Evolutionary conservation across 2,797 vertebrate genomes (phyloP), one percentile per base, ranked within the genome.

Genomic region (Sibirionetta formosa): DNA sequence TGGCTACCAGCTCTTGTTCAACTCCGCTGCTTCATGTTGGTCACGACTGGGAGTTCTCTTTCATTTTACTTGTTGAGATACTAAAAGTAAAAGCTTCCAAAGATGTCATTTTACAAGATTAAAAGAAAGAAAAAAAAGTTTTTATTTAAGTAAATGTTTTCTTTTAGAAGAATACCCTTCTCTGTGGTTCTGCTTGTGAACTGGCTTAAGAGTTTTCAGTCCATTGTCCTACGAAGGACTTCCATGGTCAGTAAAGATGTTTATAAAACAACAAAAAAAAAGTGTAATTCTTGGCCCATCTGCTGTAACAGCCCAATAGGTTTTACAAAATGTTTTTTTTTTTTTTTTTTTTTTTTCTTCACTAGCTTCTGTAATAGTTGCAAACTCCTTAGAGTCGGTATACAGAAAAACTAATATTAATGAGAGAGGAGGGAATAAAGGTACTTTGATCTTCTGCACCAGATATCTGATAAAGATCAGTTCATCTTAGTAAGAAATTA

Each of bases 401-500:
- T 36, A 23, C 7, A 48, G 8, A 26, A 82, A 72, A 58, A 24
- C 33, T 54, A 38, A 8, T 85, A 76, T 56, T 68, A 61, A 51
- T 4, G 46, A 57, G 51, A 65, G 22, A 5, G 22, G n/a, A 65
- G 15, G 33, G 53, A 65, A 14, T 69, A 35, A 68, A 36, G 46
- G 14, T 83, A 23, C 75, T 56, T 64, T 80, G 75, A n/a, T 22
- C 29, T 88, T 81, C 38, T 81, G 14, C 58, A 71, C 83, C 50
- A 80, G 40, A 35, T 51, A 33, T 44, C 54, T 91, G 84, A 89
- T 92, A 94, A 91, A 76, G 69, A 87, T 90, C 80, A 48, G 73
- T 70, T 76, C 31, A 40, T 86, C 48, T 77, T 19, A 29, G 56
- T 69, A 38, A 93, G 92, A 96, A 93, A 93, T 73, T 84, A 91